phyloP scores from a whole-genome alignment of 2,888 invertebrate species.

The Capitulum mitella region DNA sequence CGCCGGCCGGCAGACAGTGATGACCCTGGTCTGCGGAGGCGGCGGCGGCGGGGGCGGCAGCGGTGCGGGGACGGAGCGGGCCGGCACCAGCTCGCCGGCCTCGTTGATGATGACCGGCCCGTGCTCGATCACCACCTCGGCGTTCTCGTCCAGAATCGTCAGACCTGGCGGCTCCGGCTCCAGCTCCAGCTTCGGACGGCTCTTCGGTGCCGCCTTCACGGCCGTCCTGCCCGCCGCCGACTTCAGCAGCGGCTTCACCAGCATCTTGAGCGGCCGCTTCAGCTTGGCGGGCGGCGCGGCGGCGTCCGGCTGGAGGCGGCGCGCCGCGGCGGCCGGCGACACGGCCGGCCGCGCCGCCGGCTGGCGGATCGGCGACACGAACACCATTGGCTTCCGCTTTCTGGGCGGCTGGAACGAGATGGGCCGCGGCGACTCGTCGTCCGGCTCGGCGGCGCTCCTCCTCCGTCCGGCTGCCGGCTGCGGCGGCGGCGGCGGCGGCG shows the following conservation, averaged over 20 bases:
- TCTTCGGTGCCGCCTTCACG: background rate
- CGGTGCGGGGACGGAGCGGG: background rate
- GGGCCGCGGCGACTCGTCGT: background rate
- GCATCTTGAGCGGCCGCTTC: background rate
- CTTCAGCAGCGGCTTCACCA: background rate
- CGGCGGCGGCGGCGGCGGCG: too few species aligned
- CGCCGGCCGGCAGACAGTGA: background rate
- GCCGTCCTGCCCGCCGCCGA: background rate
- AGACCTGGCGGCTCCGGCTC: background rate
- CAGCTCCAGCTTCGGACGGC: background rate
- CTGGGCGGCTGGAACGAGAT: background rate
- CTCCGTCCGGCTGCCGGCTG: too few species aligned
- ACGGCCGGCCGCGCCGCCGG: too few species aligned
- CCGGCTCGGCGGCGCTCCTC: background rate
- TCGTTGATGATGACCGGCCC: slow-evolving; percentile 3
- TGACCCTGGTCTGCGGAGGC: too few species aligned
- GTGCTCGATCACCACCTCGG: background rate
- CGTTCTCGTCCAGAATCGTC: background rate
- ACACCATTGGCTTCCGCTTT: background rate
- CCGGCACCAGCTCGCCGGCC: slow-evolving; percentile 7
- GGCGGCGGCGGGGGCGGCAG: background rate
- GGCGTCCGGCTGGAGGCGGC: background rate
- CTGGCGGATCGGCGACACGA: background rate
- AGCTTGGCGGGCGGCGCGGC: too few species aligned
- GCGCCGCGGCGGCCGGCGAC: background rate